These are phyloP conservation scores for Lepisosteus osseus DNA, from an alignment of 2,113 vertebrate species.

Conservation along the genomic window DNA sequence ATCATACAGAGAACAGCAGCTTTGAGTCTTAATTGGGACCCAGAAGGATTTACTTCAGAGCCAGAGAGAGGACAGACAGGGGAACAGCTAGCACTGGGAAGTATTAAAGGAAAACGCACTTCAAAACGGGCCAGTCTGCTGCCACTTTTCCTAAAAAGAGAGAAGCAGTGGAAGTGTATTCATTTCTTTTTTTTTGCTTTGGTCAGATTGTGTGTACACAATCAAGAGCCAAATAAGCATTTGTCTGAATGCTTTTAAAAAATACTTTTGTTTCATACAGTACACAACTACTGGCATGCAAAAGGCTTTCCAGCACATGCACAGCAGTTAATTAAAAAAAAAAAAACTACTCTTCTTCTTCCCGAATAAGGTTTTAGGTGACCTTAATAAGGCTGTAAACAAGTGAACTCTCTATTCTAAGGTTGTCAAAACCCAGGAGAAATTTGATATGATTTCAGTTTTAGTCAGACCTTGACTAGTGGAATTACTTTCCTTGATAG, in stretches of 20 bases:
- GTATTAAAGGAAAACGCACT: constrained; percentile 40
- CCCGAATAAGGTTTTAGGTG: too few relatives aligned
- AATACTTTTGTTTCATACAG: constrained; percentile 26
- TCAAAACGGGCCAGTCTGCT: constrained; percentile 39
- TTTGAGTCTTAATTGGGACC: constrained; percentile 92
- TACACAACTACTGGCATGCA: constrained; percentile 35
- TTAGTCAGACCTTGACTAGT: too few relatives aligned
- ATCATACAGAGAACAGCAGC: constrained; percentile 82
- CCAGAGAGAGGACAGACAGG: constrained; percentile 41
- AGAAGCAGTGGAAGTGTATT: constrained; percentile 18
- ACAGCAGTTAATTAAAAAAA: background rate
- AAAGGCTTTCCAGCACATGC: constrained; percentile 33
- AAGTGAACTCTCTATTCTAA: too few relatives aligned
- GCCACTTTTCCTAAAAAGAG: constrained; percentile 33
- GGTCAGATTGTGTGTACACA: constrained; percentile 10
- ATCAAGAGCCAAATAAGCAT: constrained; percentile 21
- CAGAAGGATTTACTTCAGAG: constrained; percentile 77
- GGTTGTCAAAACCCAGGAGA: too few relatives aligned
- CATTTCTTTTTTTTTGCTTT: constrained; percentile 7
- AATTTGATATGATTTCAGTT: too few relatives aligned
- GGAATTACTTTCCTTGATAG: too few relatives aligned
- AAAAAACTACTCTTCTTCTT: too few relatives aligned
- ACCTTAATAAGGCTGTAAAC: too few relatives aligned
- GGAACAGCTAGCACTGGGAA: constrained; percentile 29
- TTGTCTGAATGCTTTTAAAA: constrained; percentile 20